Conservation (phyloP, 1,140 invertebrate genomes). For the Panagrolaimus sp. region DNA sequence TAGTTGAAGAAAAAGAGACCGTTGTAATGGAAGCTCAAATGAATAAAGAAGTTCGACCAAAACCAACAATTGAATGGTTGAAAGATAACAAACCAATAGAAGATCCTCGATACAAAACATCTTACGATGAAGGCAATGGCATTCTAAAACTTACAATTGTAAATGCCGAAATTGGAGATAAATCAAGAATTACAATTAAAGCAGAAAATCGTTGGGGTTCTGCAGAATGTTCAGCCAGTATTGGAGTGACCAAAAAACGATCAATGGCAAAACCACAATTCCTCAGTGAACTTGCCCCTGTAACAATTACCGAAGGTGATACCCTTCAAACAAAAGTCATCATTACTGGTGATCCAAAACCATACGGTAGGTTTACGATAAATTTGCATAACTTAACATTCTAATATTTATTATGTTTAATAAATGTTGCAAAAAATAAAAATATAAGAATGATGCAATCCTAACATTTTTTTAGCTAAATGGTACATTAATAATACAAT, state of each 20-base stretch:
- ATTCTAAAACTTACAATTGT: conserved; percentile 39
- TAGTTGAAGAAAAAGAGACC: conserved; percentile 67
- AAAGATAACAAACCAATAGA: conserved; percentile 48
- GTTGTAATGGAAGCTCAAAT: conserved; percentile 75
- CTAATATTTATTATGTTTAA: background rate
- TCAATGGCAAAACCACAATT: conserved; percentile 50
- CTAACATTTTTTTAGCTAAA: background rate
- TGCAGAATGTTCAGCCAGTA: conserved; percentile 45
- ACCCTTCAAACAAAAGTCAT: conserved; percentile 49
- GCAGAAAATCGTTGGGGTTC: conserved; percentile 53
- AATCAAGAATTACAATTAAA: conserved; percentile 55
- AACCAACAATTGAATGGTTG: conserved; percentile 64
- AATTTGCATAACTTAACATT: background rate
- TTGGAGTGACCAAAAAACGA: conserved; percentile 52
- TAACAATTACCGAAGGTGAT: conserved; percentile 55
- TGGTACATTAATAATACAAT: conserved; percentile 57
- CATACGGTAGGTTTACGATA: conserved; percentile 14
- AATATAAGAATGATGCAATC: too few species aligned
- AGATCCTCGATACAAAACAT: conserved; percentile 48
- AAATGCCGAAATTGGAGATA: conserved; percentile 39
- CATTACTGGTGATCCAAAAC: conserved; percentile 55
- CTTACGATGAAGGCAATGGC: conserved; percentile 65
- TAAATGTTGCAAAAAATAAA: background rate
- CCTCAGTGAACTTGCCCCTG: conserved; percentile 49
- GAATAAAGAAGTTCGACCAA: conserved; percentile 75